A percentile compares a stretch with the other conserved stretches of the same genome.
phyloP scores from a whole-genome alignment of 1,140 invertebrate species.

The Helicoverpa armigera region DNA sequence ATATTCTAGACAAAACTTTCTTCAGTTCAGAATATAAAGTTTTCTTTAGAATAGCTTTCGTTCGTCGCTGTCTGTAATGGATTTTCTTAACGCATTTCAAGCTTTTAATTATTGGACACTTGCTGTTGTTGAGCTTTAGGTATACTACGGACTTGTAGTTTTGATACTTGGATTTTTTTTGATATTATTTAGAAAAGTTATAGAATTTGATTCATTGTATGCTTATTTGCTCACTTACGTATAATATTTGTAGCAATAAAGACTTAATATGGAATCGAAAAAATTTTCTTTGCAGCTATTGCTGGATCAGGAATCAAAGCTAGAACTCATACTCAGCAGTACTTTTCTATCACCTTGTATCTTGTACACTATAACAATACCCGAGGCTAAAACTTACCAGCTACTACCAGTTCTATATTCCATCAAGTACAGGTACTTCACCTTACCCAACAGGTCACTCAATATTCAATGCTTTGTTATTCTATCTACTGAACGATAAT shows the following conservation, averaged over 20 bases:
- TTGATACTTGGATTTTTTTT: neutral
- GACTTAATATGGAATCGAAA: too few relatives aligned
- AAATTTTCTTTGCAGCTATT: too few relatives aligned
- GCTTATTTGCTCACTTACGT: too few relatives aligned
- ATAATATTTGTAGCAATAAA: too few relatives aligned
- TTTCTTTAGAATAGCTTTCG: neutral
- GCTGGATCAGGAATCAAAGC: too few relatives aligned
- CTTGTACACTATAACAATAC: too few relatives aligned
- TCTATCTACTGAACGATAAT: neutral
- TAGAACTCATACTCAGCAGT: too few relatives aligned
- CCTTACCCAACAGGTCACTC: neutral
- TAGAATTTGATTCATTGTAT: too few relatives aligned
- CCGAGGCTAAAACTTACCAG: too few relatives aligned
- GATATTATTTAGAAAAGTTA: too few relatives aligned
- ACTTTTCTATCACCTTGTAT: neutral
- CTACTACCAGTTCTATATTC: too few relatives aligned
- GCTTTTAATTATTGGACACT: slow-evolving; percentile 3
- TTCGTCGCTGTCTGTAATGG: neutral
- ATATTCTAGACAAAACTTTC: neutral
- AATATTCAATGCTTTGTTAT: neutral
- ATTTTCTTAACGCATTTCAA: neutral
- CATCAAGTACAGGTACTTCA: too few relatives aligned
- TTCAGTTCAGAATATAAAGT: slow-evolving; percentile 7
- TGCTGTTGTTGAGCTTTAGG: neutral
- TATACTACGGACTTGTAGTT: neutral